phyloP scores from a whole-genome alignment of 2,113 vertebrate genomes.

The Hypocryptadius cinnamomeus region DNA sequence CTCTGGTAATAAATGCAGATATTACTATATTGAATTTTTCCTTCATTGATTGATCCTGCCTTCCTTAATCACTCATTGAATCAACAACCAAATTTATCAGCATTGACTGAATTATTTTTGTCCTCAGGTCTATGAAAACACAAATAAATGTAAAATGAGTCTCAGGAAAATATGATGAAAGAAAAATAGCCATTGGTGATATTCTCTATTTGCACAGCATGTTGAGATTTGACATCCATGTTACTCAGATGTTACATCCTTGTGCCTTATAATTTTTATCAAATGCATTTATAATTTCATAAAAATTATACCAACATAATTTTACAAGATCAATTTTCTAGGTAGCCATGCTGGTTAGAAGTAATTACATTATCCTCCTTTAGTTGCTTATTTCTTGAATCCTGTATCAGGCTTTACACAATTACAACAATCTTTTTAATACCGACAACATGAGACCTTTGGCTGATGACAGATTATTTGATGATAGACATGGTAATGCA shows the following conservation, averaged over 20 bases:
- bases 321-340: not conserved
- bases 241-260: not conserved
- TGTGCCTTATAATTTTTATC: not conserved
- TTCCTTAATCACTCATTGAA: not conserved
- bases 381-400: not conserved
- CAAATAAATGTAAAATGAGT: not conserved
- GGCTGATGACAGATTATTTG: not conserved
- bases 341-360: constrained; percentile 1
- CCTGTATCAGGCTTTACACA: not conserved
- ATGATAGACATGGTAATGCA: not conserved
- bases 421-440: not conserved
- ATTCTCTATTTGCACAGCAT: not conserved
- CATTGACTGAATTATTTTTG: not conserved
- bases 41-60: not conserved
- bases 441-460: not conserved
- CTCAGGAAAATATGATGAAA: not conserved
- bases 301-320: not conserved
- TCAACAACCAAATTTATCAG: not conserved
- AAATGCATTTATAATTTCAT: not conserved
- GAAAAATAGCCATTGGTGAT: not conserved
- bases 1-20: not conserved
- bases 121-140: not conserved
- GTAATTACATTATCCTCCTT: constrained; percentile 5
- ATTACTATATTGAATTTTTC: not conserved
- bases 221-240: not conserved